Evolutionary conservation across 1,140 invertebrate species (phyloP).

Genomic region (Battus philenor): DNA sequence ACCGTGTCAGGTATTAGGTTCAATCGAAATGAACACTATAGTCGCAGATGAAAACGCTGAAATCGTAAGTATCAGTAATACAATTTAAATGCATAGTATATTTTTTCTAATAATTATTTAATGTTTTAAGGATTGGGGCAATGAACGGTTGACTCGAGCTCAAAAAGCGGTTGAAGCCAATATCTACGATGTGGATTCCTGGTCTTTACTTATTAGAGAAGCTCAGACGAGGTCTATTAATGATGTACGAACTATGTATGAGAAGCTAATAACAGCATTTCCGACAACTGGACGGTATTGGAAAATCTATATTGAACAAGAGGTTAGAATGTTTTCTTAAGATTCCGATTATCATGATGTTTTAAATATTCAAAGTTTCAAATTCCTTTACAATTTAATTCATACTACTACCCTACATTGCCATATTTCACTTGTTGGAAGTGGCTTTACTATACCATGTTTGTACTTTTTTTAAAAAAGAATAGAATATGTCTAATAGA

Average conservation of each 20-base stretch:
- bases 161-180: constrained; percentile 90
- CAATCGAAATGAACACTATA: constrained; percentile 20
- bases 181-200: constrained; percentile 96
- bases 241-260: constrained; percentile 94
- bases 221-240: constrained; percentile 93
- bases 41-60: constrained; percentile 40
- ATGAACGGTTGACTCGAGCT: constrained; percentile 87
- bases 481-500: too few species aligned
- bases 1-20: background rate
- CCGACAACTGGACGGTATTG: constrained; percentile 97
- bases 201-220: constrained; percentile 96
- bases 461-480: too few species aligned
- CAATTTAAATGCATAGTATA: background rate
- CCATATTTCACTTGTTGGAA: too few species aligned
- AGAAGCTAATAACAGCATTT: constrained; percentile 94
- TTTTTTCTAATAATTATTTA: background rate
- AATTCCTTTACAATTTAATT: too few species aligned
- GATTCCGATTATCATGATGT: background rate
- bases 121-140: constrained; percentile 86
- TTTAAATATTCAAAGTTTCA: too few species aligned
- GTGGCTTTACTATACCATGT: too few species aligned
- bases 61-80: constrained; percentile 34
- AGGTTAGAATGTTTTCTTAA: constrained; percentile 76
- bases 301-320: constrained; percentile 99
- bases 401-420: too few species aligned